A percentile compares a stretch with the other conserved stretches of the same genome.
Conservation (phyloP, 2,113 vertebrate genomes). For the Nicator chloris region DNA sequence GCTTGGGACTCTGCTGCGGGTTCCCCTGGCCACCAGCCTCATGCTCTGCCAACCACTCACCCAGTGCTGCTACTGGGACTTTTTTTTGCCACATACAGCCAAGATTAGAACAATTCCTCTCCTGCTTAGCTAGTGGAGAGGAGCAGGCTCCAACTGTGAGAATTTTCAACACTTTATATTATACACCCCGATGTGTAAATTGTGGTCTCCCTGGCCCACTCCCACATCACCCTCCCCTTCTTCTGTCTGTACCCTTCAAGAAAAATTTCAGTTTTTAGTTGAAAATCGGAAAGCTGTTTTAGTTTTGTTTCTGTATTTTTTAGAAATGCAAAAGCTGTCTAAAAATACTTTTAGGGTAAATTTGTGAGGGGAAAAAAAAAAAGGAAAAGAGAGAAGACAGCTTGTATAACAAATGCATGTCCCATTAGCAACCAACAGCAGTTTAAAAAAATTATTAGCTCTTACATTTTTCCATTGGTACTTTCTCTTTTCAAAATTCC, state of each 20-base stretch:
- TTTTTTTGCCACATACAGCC: not conserved
- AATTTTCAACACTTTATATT: not conserved
- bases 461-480: not conserved
- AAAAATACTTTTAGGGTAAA: not conserved
- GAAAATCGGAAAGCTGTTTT: not conserved
- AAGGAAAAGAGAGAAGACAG: not conserved
- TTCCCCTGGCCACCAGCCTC: not conserved
- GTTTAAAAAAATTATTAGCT: not conserved
- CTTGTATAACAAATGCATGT: not conserved
- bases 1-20: accelerated
- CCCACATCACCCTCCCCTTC: not conserved
- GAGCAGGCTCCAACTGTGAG: not conserved
- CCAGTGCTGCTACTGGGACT: not conserved
- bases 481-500: conserved; percentile 20
- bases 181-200: accelerated
- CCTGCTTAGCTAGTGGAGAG: not conserved
- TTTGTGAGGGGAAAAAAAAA: not conserved
- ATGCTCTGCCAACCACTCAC: not conserved
- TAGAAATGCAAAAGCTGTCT: not conserved
- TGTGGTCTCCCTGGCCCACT: not conserved
- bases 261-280: not conserved
- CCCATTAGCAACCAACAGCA: not conserved
- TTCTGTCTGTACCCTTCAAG: not conserved
- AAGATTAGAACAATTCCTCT: not conserved
- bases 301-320: not conserved